phyloP scores from a whole-genome alignment of 2,113 vertebrate species.

The Arothron firmamentum region DNA sequence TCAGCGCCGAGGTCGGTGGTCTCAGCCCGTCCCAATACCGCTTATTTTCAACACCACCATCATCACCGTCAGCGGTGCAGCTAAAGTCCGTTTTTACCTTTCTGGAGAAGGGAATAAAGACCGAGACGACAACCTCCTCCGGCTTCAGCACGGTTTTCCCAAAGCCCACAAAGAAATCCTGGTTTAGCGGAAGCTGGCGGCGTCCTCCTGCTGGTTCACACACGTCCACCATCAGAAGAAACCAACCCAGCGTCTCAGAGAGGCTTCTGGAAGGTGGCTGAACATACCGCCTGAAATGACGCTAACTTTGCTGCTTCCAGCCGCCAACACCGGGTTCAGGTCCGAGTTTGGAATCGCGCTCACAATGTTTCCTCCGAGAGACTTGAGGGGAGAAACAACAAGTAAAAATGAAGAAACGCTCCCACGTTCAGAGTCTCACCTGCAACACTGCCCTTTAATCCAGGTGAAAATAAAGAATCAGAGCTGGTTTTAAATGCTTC shows the following conservation, averaged over 20 bases:
- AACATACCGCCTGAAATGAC: constrained; percentile 76
- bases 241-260: background rate
- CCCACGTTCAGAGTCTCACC: too few species aligned
- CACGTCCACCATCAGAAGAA: background rate
- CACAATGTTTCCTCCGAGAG: constrained; percentile 85
- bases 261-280: background rate
- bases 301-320: constrained; percentile 76
- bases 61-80: too few species aligned
- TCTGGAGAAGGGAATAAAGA: constrained; percentile 79
- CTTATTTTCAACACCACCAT: too few species aligned
- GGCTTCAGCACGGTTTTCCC: constrained; percentile 73
- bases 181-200: constrained; percentile 73
- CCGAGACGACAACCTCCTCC: constrained; percentile 81
- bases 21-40: too few species aligned
- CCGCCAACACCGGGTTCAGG: constrained; percentile 85
- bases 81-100: constrained; percentile 65
- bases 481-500: too few species aligned
- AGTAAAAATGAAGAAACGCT: too few species aligned
- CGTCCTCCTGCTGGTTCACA: constrained; percentile 51
- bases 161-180: constrained; percentile 79
- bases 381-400: constrained; percentile 58
- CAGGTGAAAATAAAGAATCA: background rate
- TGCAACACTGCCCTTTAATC: too few species aligned
- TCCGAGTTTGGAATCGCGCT: constrained; percentile 86
- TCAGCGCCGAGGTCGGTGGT: too few species aligned